A percentile compares a stretch with the other conserved stretches of the same genome.
phyloP scores from a whole-genome alignment of 2,113 vertebrate species.

The Prunella fulvescens region DNA sequence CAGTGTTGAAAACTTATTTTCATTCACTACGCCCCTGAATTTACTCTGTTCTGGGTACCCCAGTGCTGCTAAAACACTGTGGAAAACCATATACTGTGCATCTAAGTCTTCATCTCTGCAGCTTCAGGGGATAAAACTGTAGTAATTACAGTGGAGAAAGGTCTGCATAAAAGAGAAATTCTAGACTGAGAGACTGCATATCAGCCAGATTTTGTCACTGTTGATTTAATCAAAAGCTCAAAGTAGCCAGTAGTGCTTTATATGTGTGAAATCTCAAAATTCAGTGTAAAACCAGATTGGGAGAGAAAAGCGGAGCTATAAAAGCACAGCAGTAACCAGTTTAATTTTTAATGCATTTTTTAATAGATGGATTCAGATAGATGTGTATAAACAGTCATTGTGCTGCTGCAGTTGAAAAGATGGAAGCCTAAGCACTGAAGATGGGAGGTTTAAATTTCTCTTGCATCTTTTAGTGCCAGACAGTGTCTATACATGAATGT shows the following conservation, averaged over 20 bases:
- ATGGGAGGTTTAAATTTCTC: conserved; percentile 42
- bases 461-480: conserved; percentile 32
- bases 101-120: conserved; percentile 8
- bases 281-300: background rate
- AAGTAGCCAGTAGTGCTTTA: background rate
- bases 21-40: background rate
- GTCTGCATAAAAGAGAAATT: background rate
- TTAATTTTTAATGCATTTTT: background rate
- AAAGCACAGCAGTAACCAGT: background rate
- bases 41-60: background rate
- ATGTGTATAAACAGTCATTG: background rate
- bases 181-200: background rate
- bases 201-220: conserved; percentile 6
- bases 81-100: background rate
- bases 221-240: conserved; percentile 34
- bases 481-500: conserved; percentile 52
- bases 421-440: background rate
- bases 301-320: background rate
- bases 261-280: background rate
- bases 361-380: background rate
- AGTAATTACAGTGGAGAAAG: background rate
- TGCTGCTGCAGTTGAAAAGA: conserved; percentile 37
- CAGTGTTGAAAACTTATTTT: conserved; percentile 27
- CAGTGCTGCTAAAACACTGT: background rate
- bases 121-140: conserved; percentile 19